These are phyloP conservation scores for Ochropleura leucogaster DNA, from an alignment of 2,888 invertebrate genomes.

Conservation along the genomic window DNA sequence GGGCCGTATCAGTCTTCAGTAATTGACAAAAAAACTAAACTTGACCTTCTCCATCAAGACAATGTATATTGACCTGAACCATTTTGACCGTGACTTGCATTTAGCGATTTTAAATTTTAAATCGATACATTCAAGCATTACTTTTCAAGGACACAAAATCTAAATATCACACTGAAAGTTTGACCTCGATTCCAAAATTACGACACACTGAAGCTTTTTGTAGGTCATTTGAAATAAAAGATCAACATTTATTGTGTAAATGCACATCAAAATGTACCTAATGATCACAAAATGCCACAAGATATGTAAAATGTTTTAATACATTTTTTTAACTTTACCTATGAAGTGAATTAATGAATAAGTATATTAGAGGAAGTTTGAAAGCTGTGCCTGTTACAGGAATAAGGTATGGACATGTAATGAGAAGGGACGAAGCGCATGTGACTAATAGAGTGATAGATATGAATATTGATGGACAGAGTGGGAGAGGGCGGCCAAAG, in stretches of 20 bases:
- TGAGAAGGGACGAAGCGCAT: too few species aligned
- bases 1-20: too few species aligned
- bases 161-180: constrained; percentile 27
- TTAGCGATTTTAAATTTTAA: constrained; percentile 24
- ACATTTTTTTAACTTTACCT: constrained; percentile 20
- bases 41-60: not conserved
- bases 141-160: constrained; percentile 11
- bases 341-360: too few species aligned
- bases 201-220: constrained; percentile 27
- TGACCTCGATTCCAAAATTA: constrained; percentile 31
- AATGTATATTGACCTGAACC: not conserved
- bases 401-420: too few species aligned
- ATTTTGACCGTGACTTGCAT: not conserved
- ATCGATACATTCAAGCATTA: constrained; percentile 16
- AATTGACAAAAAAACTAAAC: too few species aligned
- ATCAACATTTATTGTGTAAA: constrained; percentile 38
- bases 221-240: constrained; percentile 24
- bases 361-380: too few species aligned
- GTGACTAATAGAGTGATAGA: too few species aligned
- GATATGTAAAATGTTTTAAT: not conserved
- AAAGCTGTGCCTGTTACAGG: too few species aligned
- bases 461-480: too few species aligned
- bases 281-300: constrained; percentile 25
- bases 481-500: too few species aligned
- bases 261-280: constrained; percentile 31